Base-by-base conservation (phyloP, 2,797 vertebrate genomes). In the Galagoides demidoff region DNA sequence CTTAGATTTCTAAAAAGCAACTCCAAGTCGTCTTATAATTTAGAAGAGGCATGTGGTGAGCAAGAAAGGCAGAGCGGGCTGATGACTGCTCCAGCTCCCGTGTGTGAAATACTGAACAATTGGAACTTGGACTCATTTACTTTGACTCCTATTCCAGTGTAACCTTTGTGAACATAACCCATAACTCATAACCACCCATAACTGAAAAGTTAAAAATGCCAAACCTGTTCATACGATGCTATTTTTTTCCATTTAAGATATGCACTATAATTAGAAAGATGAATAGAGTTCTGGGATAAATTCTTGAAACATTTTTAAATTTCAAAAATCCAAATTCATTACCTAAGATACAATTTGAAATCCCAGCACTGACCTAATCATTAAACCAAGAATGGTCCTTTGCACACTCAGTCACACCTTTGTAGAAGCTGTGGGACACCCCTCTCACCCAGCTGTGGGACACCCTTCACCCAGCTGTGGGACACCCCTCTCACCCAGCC, bases 211-310 rank as follows among this genome's bases (percentile, higher is more conserved):
- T 84, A 89, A 94, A 96, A 86, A 91, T 86, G 96, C 25, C 27
- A 84, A 94, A 84, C 39, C 22, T 82, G 31, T 34, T 95, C 88
- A 92, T 63, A 59, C 61, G 92, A 70, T 89, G 85, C 78, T 78
- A 76, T 83, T 91, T 96, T 52, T 90, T 95, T 77, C 70, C 66
- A 91, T 73, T 81, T 97, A 92, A 95, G 49, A 74, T 45, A 85
- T 39, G 49, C 23, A 89, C 19, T 92, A 7, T 89, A 95, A 92
- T 31, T 86, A 71, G 25, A 94, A 90, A 85, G 39, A 95, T 52
- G 43, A 25, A 17, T 5, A 83, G 27, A 43, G 13, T 45, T 57
- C 70, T 81, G 29, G 86, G 37, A 78, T 37, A 95, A 94, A 86
- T 66, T 84, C 37, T 39, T 78, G 12, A 81, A 82, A 84, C n/a